Conservation (phyloP, 2,888 invertebrate genomes). For the Zygogramma bicolorata region DNA sequence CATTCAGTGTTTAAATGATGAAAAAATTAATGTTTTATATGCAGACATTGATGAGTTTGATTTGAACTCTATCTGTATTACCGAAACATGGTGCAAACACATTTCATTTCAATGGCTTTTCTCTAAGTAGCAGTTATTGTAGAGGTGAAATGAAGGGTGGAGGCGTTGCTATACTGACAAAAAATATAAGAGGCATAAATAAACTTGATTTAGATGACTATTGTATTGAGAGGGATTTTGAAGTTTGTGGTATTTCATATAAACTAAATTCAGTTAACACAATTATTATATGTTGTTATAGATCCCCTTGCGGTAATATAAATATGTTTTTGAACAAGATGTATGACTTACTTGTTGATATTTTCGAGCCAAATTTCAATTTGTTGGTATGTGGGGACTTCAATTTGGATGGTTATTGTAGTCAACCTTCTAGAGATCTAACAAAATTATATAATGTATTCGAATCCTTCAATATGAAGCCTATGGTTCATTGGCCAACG, state of each 20-base stretch:
- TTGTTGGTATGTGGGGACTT: not conserved
- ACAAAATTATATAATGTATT: constrained; percentile 9
- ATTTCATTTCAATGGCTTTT: not conserved
- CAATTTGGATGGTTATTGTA: constrained; percentile 1
- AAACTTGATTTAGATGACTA: not conserved
- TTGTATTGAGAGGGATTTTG: not conserved
- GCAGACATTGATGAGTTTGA: not conserved
- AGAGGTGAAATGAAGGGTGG: not conserved
- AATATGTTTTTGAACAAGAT: not conserved
- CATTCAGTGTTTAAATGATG: constrained; percentile 12
- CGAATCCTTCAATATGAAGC: constrained; percentile 2
- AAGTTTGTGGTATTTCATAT: constrained; percentile 8
- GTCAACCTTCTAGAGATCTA: not conserved
- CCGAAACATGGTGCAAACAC: not conserved
- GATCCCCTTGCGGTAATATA: not conserved
- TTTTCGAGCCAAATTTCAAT: constrained; percentile 9
- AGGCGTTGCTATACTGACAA: not conserved
- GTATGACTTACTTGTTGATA: constrained; percentile 1
- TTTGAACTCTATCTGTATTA: not conserved
- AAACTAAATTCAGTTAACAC: not conserved
- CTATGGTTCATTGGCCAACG: not conserved
- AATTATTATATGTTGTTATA: not conserved
- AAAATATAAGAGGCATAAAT: not conserved
- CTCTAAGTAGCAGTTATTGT: not conserved
- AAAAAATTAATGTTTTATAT: not conserved